Evolutionary conservation across 2,113 vertebrate species (phyloP).

Genomic region (Thamnaconus septentrionalis): DNA sequence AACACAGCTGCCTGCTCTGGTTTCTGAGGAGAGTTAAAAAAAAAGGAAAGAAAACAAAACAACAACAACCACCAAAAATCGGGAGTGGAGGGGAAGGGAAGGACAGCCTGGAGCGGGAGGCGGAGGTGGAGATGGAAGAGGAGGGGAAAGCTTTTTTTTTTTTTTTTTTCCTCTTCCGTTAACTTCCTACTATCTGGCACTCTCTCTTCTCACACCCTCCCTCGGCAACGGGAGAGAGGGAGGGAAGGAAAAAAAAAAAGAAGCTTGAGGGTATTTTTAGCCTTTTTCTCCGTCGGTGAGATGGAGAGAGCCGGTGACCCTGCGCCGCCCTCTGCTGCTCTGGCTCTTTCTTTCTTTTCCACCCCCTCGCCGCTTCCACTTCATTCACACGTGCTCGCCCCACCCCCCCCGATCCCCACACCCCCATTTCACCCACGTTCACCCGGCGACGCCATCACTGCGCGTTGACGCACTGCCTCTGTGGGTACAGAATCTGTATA

Average conservation of each 20-base stretch:
- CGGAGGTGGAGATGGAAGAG: constrained; percentile 5
- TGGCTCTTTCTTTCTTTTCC: constrained; percentile 51
- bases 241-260: constrained; percentile 31
- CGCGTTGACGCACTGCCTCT: no score
- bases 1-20: constrained; percentile 46
- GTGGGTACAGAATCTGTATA: no score
- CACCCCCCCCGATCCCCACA: constrained; percentile 48
- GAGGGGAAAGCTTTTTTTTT: constrained; percentile 17
- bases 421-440: constrained; percentile 48
- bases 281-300: constrained; percentile 55
- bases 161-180: neutral
- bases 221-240: no score
- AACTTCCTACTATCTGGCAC: constrained; percentile 22
- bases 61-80: constrained; percentile 9
- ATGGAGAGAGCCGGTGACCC: constrained; percentile 63
- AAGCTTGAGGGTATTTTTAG: constrained; percentile 72
- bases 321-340: constrained; percentile 46
- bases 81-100: constrained; percentile 3
- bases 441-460: neutral
- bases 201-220: constrained; percentile 25
- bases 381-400: constrained; percentile 54
- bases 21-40: constrained; percentile 36
- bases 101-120: constrained; percentile 47
- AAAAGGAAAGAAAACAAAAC: constrained; percentile 7
- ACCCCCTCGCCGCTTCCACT: constrained; percentile 31